phyloP scores from a whole-genome alignment of 2,888 invertebrate species.

The Troides helena region DNA sequence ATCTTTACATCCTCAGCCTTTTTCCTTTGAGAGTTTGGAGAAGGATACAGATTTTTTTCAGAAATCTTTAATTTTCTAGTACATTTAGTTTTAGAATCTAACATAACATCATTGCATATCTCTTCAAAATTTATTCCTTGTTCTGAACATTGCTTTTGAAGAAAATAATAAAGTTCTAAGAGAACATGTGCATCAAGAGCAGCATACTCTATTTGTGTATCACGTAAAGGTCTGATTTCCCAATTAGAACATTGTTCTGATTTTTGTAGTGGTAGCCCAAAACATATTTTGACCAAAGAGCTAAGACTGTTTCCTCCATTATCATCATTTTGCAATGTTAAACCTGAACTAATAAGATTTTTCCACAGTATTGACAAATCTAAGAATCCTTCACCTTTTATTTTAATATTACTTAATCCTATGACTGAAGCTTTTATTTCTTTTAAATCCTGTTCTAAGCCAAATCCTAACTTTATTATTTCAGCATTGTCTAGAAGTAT shows the following conservation, averaged over 20 bases:
- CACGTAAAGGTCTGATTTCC: constrained; percentile 90
- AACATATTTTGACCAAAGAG: constrained; percentile 86
- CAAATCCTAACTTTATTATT: constrained; percentile 87
- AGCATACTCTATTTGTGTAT: constrained; percentile 90
- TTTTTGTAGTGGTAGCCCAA: constrained; percentile 89
- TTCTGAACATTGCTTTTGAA: constrained; percentile 71
- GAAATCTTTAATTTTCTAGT: constrained; percentile 59
- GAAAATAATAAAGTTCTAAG: constrained; percentile 86
- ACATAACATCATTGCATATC: constrained; percentile 80
- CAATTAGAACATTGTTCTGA: constrained; percentile 96
- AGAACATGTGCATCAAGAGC: constrained; percentile 94
- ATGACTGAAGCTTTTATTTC: constrained; percentile 68
- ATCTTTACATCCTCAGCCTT: constrained; percentile 54
- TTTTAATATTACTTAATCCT: constrained; percentile 66
- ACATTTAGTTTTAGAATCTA: constrained; percentile 74
- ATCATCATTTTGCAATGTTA: constrained; percentile 61
- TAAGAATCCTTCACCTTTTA: constrained; percentile 72
- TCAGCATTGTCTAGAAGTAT: constrained; percentile 87
- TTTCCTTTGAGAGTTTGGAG: constrained; percentile 42
- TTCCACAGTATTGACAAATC: constrained; percentile 70
- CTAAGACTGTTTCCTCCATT: constrained; percentile 84
- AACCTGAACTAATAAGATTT: constrained; percentile 56
- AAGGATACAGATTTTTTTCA: constrained; percentile 45
- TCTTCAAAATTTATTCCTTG: constrained; percentile 82
- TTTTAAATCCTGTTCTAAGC: constrained; percentile 71